These are phyloP conservation scores for Pachyseris speciosa DNA, from an alignment of 64 coral and sea anemone species.

Conservation along the genomic window DNA sequence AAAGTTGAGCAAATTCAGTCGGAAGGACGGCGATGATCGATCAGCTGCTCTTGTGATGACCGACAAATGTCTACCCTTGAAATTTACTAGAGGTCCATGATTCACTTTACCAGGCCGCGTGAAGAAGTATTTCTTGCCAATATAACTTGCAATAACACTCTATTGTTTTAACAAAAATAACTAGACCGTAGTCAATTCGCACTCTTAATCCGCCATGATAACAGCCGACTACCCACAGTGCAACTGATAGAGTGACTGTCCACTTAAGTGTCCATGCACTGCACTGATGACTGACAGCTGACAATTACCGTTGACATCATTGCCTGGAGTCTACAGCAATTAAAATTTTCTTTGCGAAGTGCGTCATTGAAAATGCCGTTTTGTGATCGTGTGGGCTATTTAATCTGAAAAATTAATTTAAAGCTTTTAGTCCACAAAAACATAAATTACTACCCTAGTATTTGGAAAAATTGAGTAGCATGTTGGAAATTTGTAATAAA, in stretches of 20 bases:
- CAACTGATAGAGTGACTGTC: neutral
- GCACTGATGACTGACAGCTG: neutral
- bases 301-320: no score
- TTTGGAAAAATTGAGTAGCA: no score
- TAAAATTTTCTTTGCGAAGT: no score
- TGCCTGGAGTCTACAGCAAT: no score
- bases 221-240: constrained; percentile 31
- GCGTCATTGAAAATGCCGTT: no score
- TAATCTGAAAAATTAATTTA: no score
- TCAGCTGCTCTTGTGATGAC: neutral
- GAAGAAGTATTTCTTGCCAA: neutral
- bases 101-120: neutral
- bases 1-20: neutral
- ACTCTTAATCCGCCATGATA: constrained; percentile 25
- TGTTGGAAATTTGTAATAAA: no score
- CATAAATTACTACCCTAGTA: no score
- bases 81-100: neutral
- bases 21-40: neutral
- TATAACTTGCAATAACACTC: neutral
- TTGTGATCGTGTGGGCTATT: no score
- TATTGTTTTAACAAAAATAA: constrained; percentile 16
- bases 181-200: neutral
- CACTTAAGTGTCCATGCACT: neutral
- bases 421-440: no score
- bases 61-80: neutral